Percentiles rank a stretch among this genome's conserved stretches.
These are phyloP conservation scores for Gadus chalcogrammus DNA, from an alignment of 2,113 vertebrate species.

Conservation along the genomic window DNA sequence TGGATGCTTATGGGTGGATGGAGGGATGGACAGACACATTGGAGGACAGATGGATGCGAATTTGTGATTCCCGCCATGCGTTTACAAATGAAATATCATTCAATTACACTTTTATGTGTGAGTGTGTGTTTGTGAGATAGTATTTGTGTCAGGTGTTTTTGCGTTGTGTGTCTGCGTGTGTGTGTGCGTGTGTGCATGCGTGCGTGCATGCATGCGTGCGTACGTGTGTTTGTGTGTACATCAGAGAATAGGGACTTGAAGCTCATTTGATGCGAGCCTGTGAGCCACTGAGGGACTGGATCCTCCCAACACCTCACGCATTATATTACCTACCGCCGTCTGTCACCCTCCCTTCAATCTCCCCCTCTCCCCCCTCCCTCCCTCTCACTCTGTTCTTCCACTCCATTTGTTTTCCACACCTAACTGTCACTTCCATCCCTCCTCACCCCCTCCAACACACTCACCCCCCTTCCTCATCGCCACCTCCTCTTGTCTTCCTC, in stretches of 20 bases:
- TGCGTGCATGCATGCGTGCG: background rate
- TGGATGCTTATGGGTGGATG: too few relatives aligned
- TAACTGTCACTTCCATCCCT: slow-evolving; percentile 33
- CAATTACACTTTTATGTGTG: too few relatives aligned
- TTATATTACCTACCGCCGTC: slow-evolving; percentile 47
- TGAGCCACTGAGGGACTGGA: slow-evolving; percentile 47
- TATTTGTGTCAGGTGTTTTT: too few relatives aligned
- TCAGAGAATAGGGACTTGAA: slow-evolving; percentile 12
- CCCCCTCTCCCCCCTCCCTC: slow-evolving; percentile 21
- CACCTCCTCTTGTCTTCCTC: slow-evolving; percentile 2
- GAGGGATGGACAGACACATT: background rate
- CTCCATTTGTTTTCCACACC: slow-evolving; percentile 59
- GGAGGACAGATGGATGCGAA: too few relatives aligned
- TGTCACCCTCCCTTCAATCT: slow-evolving; percentile 40
- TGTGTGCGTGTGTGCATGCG: background rate
- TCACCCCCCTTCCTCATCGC: slow-evolving; percentile 5
- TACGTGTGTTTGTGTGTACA: slow-evolving; percentile 5
- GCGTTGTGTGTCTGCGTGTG: background rate
- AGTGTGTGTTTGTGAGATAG: too few relatives aligned
- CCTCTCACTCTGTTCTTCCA: slow-evolving; percentile 55
- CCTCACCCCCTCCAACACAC: slow-evolving; percentile 4
- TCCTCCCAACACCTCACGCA: slow-evolving; percentile 43
- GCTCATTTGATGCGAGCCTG: slow-evolving; percentile 38
- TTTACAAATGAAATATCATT: too few relatives aligned
- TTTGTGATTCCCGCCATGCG: too few relatives aligned